Conservation (phyloP, 2,888 invertebrate species). For the Eristalinus sepulchralis region DNA sequence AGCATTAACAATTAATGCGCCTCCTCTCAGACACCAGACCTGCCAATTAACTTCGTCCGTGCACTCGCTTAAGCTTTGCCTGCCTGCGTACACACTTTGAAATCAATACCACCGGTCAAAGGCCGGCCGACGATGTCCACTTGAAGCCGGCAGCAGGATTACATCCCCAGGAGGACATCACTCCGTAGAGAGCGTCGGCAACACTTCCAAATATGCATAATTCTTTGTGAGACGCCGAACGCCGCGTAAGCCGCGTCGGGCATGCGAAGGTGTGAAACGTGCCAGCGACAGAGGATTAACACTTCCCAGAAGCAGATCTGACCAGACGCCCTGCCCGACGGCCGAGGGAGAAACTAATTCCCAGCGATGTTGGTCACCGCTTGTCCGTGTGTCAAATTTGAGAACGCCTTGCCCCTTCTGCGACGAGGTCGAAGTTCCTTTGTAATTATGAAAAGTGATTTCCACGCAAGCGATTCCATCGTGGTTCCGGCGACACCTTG, state of each 20-base stretch:
- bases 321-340: background rate
- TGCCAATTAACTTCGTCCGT: conserved; percentile 7
- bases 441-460: conserved; percentile 69
- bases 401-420: background rate
- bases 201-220: conserved; percentile 36
- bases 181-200: background rate
- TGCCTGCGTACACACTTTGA: background rate
- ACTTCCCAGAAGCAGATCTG: conserved; percentile 41
- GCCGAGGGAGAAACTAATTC: conserved; percentile 21
- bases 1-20: conserved; percentile 44
- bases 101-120: conserved; percentile 14
- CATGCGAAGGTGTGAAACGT: conserved; percentile 65
- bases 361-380: conserved; percentile 30
- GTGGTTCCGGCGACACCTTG: conserved; percentile 58
- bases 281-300: conserved; percentile 60
- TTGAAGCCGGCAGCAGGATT: conserved; percentile 21
- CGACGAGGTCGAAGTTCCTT: conserved; percentile 32
- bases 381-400: conserved; percentile 27
- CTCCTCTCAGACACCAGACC: conserved; percentile 11
- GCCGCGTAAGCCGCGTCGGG: conserved; percentile 39
- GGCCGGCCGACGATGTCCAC: background rate
- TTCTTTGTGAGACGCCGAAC: conserved; percentile 13
- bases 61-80: too few species aligned
- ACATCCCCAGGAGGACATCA: conserved; percentile 44
- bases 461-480: conserved; percentile 21